phyloP scores from a whole-genome alignment of 2,888 invertebrate species.

The Seladonia tumulorum region DNA sequence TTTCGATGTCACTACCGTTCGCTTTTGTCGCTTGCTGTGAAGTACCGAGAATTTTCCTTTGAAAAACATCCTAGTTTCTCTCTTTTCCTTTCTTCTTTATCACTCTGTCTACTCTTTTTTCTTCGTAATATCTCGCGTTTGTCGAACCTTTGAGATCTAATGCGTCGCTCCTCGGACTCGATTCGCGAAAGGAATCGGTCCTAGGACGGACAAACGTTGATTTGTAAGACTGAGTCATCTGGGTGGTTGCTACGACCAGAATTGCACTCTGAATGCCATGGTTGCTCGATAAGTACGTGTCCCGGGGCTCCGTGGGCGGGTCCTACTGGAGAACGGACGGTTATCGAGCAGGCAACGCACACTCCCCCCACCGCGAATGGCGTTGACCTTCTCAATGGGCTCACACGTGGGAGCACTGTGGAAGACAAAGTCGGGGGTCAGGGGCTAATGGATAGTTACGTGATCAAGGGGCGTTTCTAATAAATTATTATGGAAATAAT shows the following conservation, averaged over 20 bases:
- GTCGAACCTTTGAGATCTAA: not conserved
- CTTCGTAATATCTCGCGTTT: not conserved
- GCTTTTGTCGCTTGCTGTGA: slow-evolving; percentile 21
- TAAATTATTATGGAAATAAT: too few relatives aligned
- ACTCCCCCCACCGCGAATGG: too few relatives aligned
- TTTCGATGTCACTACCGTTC: slow-evolving; percentile 53
- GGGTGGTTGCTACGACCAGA: not conserved
- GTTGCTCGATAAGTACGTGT: not conserved
- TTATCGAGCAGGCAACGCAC: not conserved
- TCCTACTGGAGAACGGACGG: not conserved
- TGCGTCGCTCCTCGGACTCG: not conserved
- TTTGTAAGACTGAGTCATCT: not conserved
- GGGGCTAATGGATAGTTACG: too few relatives aligned
- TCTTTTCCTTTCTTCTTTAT: not conserved
- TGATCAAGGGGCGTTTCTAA: too few relatives aligned
- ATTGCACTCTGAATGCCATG: not conserved
- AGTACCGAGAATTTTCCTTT: slow-evolving; percentile 32
- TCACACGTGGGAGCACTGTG: too few relatives aligned
- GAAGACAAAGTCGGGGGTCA: too few relatives aligned
- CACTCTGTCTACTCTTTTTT: not conserved
- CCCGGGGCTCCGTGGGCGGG: not conserved
- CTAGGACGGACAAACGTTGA: not conserved
- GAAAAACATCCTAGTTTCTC: not conserved
- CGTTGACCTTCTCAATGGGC: not conserved
- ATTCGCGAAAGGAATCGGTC: not conserved